Conservation (phyloP, 2,113 vertebrate species). For the Vulpes lagopus region DNA sequence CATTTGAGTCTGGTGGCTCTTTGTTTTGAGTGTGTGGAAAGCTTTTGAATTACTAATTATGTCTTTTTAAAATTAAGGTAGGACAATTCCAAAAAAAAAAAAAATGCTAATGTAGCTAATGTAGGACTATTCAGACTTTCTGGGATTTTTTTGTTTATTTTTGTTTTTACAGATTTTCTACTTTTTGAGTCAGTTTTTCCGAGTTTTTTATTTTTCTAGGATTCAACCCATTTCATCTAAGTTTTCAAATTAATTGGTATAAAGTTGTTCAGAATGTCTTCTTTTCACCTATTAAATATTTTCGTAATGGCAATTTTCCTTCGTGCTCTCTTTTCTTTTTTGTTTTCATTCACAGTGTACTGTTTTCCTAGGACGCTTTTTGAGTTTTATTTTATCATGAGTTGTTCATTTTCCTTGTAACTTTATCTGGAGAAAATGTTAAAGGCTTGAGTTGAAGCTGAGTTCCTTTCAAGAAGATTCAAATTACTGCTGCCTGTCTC, state of each 20-base stretch:
- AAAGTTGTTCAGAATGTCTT: not conserved
- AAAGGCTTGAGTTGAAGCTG: not conserved
- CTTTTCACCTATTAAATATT: slow-evolving; percentile 10
- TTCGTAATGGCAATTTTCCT: slow-evolving; percentile 10
- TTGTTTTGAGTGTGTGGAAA: not conserved
- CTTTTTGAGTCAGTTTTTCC: not conserved
- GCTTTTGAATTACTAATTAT: not conserved
- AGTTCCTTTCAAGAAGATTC: slow-evolving; percentile 24
- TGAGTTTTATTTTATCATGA: slow-evolving; percentile 49
- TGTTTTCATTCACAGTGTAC: not conserved
- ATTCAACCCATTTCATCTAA: not conserved
- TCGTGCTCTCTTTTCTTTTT: not conserved
- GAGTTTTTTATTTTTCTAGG: not conserved
- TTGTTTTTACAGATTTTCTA: not conserved
- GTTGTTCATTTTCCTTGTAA: slow-evolving; percentile 38
- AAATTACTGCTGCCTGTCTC: not conserved
- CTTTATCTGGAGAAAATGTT: slow-evolving; percentile 40
- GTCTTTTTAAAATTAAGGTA: not conserved
- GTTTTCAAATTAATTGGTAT: not conserved
- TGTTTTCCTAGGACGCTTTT: not conserved
- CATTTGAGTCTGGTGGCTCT: not conserved
- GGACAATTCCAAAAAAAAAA: not conserved
- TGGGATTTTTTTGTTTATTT: not conserved
- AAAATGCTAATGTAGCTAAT: too few species aligned
- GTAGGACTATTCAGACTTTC: not conserved